Base-by-base conservation (phyloP, 2,888 invertebrate genomes). In the Mesochorus sp. region DNA sequence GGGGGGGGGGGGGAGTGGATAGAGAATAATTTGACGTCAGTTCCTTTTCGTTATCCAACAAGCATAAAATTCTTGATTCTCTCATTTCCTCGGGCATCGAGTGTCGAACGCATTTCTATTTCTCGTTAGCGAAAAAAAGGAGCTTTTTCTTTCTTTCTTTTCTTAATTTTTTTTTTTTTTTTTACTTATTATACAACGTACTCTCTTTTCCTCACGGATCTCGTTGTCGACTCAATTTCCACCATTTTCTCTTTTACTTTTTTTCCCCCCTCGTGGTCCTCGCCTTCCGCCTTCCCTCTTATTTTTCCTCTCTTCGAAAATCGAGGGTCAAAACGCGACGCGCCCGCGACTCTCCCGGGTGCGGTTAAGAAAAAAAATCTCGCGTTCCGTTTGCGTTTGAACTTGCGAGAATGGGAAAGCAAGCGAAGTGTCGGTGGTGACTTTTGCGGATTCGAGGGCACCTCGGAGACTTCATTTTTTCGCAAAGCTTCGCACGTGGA, bases 311-410 rank as follows among this genome's bases (percentile, higher is more conserved):
- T 44, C 39, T 68, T 59, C 53, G 59, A 42, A 31, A 49, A 12
- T 49, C 59, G 66, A 66, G 55, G 62, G 10, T 37, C 37, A 12
- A 24, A 0, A 4, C 1, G 17, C 28, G 17, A 42, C 26, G 39
- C 12, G 34, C 21, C 39, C 64, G 12, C 17, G 26, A 37, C 21
- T 57, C 70, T 31, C 64, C 31, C 26, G 59, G 70, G 78, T 26
- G 68, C 70, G 62, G 64, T 78, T 74, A 42, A 74, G n/a, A n/a
- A n/a, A n/a, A n/a, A n/a, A 74, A 78, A 78, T 78, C 73, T 73
- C 59, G 59, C 51, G 64, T 72, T 72, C 53, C 19, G 67, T 78
- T 77, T 64, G 76, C 68, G 70, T 64, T 51, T 64, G 49, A 12
- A 78, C 47, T n/a, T n/a, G n/a, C n/a, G n/a, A n/a, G n/a, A 21